These are phyloP conservation scores for Microplitis mediator DNA, from an alignment of 1,140 invertebrate genomes.

Conservation along the genomic window DNA sequence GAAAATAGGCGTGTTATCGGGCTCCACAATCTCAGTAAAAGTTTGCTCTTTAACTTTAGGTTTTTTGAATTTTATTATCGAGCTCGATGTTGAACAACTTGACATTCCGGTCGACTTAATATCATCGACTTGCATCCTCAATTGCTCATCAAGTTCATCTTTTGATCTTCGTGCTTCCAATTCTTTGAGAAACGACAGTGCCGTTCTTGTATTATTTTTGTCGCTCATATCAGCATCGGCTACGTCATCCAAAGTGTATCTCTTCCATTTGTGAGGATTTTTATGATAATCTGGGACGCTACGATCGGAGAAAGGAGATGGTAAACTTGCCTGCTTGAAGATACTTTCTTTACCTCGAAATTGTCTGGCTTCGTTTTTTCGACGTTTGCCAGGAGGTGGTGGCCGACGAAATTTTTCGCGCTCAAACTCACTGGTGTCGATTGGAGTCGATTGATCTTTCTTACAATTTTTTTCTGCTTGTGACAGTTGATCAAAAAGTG, in stretches of 20 bases:
- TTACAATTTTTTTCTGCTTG: slow-evolving; percentile 44
- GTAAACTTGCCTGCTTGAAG: slow-evolving; percentile 73
- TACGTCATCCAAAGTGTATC: slow-evolving; percentile 76
- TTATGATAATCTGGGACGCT: slow-evolving; percentile 71
- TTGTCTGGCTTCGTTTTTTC: slow-evolving; percentile 59
- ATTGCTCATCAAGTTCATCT: slow-evolving; percentile 38
- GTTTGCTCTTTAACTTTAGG: slow-evolving; percentile 14
- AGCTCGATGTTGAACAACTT: slow-evolving; percentile 39
- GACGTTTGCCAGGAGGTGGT: slow-evolving; percentile 2
- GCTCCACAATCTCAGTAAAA: slow-evolving; percentile 35
- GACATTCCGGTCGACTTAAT: slow-evolving; percentile 40
- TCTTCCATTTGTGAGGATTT: slow-evolving; percentile 79
- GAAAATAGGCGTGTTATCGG: slow-evolving; percentile 64
- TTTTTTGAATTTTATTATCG: slow-evolving; percentile 40
- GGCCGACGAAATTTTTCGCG: slow-evolving; percentile 1
- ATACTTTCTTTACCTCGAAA: slow-evolving; percentile 77
- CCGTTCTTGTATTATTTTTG: slow-evolving; percentile 72
- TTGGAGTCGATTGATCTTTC: slow-evolving; percentile 49
- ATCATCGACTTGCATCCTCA: slow-evolving; percentile 43
- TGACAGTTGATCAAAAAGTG: slow-evolving; percentile 52
- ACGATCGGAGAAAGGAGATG: slow-evolving; percentile 64
- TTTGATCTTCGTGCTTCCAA: slow-evolving; percentile 65
- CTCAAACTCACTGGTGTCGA: slow-evolving; percentile 16
- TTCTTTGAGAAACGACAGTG: slow-evolving; percentile 72
- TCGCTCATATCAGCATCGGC: slow-evolving; percentile 74